Evolutionary conservation across 37 sponge, comb jelly and placozoan genomes (phyloP), one percentile per base, ranked within the genome.

Genomic region (Aplysina aerophoba): DNA sequence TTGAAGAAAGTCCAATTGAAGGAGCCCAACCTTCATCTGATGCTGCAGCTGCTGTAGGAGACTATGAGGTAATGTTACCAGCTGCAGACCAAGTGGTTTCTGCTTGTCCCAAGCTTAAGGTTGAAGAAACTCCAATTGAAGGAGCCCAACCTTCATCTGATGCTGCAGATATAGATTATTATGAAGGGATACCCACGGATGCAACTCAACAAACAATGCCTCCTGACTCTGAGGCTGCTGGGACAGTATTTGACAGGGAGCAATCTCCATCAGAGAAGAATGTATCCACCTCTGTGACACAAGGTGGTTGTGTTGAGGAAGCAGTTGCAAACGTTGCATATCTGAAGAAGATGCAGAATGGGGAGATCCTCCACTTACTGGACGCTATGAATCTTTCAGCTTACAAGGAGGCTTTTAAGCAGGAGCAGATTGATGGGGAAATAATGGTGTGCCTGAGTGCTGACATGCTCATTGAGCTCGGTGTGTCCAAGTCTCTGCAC

Each of bases 351-450:
- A 1, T 69, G 50, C 50, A 69, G 22, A 20, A 38, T 5, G 54
- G 13, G 37, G 53, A 41, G 13, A 24, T 75, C 37, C 53, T 75
- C 14, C 1, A 53, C 2, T 44, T 75, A 24, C 22, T 75, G 54
- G 78, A 75, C 3, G 54, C 44, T 12, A 75, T 75, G 78, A 75
- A 75, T 16, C 37, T 75, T 50, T 19, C 25, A 1, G 54, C 24
- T 40, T 75, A 75, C 78, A 75, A 50, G 54, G 78, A 75, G 0
- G 25, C 4, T 1, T 75, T 75, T 41, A 15, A 36, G 13, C 22
- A 75, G 41, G 78, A 75, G 25, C 53, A 36, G 25, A 75, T 75
- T 75, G 78, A 75, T 75, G 78, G 78, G 41, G 54, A 53, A 4
- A 19, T 40, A 22, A 17, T 75, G 54, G 37, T 15, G 8, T 24